phyloP scores from a whole-genome alignment of 1,140 invertebrate genomes.

The Drosophila guanche region DNA sequence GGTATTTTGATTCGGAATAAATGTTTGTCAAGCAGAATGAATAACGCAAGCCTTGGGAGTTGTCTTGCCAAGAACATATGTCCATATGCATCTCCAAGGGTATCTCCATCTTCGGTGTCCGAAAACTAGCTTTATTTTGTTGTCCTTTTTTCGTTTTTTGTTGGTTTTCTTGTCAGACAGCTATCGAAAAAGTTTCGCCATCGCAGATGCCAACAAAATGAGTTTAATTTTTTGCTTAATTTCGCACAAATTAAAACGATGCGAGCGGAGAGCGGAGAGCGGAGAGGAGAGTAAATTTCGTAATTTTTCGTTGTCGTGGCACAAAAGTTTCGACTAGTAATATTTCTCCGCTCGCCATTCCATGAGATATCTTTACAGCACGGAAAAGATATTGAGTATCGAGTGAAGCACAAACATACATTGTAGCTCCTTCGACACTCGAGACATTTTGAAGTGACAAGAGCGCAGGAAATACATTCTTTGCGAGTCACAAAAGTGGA shows the following conservation, averaged over 20 bases:
- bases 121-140: background rate
- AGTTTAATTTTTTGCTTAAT: conserved; percentile 82
- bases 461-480: conserved; percentile 16
- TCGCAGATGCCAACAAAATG: conserved; percentile 72
- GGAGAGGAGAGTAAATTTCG: background rate
- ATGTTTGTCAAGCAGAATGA: background rate
- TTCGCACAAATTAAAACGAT: conserved; percentile 80
- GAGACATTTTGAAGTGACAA: conserved; percentile 16
- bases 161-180: conserved; percentile 58
- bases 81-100: too few species aligned
- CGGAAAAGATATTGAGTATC: conserved; percentile 24
- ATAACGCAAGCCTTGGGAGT: too few species aligned
- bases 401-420: conserved; percentile 48
- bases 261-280: conserved; percentile 11
- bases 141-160: conserved; percentile 26
- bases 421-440: conserved; percentile 9
- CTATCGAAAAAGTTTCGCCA: conserved; percentile 78
- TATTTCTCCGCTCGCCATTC: conserved; percentile 9
- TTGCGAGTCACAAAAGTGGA: conserved; percentile 26
- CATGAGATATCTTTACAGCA: conserved; percentile 22
- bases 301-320: conserved; percentile 50
- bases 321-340: conserved; percentile 48
- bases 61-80: too few species aligned
- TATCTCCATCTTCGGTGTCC: too few species aligned
- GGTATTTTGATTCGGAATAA: too few species aligned